Percentiles rank a stretch among this genome's conserved stretches.
Evolutionary conservation across 2,888 invertebrate species (phyloP).

Genomic region (Mamestra brassicae): DNA sequence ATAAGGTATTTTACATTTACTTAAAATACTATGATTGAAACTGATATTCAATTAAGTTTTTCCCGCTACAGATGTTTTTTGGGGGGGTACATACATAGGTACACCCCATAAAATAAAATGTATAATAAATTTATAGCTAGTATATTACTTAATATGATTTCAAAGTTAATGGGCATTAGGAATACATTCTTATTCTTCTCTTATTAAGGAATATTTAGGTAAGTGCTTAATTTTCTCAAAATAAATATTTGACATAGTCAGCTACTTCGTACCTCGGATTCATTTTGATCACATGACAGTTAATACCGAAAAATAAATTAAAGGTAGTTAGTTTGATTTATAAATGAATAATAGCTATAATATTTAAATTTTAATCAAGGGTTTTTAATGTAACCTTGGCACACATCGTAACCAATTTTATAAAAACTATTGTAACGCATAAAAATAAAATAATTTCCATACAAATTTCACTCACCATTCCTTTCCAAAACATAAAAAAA

Average conservation of each 20-base stretch:
- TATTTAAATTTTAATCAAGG: neutral
- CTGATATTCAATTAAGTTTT: neutral
- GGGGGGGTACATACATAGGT: neutral
- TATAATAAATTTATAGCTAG: neutral
- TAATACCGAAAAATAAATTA: neutral
- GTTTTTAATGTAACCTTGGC: neutral
- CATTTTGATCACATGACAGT: neutral
- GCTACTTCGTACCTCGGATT: too few relatives aligned
- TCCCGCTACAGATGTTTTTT: neutral
- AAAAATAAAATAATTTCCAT: neutral
- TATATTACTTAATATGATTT: too few relatives aligned
- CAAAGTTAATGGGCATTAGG: too few relatives aligned
- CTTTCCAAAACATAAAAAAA: constrained; percentile 14
- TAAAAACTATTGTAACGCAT: neutral
- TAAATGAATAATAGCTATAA: neutral
- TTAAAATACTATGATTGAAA: neutral
- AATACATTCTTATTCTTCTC: too few relatives aligned
- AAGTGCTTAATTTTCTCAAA: too few relatives aligned
- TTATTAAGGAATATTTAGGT: too few relatives aligned
- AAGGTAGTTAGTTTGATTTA: neutral
- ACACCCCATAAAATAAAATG: neutral
- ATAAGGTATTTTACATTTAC: neutral
- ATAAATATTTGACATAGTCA: too few relatives aligned
- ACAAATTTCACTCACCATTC: constrained; percentile 38
- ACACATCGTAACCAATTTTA: neutral